Evolutionary conservation across 1,140 invertebrate genomes (phyloP).

Genomic region (Thaumatotibia leucotreta): DNA sequence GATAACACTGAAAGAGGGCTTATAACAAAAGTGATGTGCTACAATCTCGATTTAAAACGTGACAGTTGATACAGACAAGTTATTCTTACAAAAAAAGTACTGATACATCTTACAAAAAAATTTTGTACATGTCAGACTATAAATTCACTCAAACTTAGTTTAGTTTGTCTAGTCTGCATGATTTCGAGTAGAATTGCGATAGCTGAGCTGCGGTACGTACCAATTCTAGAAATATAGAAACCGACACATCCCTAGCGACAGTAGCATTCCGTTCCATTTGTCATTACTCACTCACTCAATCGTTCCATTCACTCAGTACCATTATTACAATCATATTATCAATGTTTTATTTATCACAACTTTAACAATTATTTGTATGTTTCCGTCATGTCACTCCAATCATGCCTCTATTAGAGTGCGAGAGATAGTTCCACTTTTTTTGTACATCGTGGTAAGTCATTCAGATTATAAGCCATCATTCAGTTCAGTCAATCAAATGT

Average conservation of each 20-base stretch:
- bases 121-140: neutral
- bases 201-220: neutral
- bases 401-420: too few relatives aligned
- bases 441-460: too few relatives aligned
- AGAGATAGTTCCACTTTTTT: too few relatives aligned
- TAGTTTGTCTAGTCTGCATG: neutral
- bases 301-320: neutral
- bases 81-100: neutral
- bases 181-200: too few relatives aligned
- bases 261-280: too few relatives aligned
- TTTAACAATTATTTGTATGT: too few relatives aligned
- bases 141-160: neutral
- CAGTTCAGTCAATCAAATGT: too few relatives aligned
- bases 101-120: neutral
- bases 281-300: neutral
- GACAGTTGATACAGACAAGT: neutral
- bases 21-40: too few relatives aligned
- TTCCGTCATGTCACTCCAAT: too few relatives aligned
- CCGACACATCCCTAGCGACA: neutral
- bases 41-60: too few relatives aligned
- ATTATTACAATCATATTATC: neutral
- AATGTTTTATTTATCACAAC: too few relatives aligned
- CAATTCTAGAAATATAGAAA: neutral
- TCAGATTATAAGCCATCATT: too few relatives aligned
- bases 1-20: neutral